Evolutionary conservation across 2,888 invertebrate species (phyloP), one percentile per base, ranked within the genome.

Genomic region (Ptilodon capucinus): DNA sequence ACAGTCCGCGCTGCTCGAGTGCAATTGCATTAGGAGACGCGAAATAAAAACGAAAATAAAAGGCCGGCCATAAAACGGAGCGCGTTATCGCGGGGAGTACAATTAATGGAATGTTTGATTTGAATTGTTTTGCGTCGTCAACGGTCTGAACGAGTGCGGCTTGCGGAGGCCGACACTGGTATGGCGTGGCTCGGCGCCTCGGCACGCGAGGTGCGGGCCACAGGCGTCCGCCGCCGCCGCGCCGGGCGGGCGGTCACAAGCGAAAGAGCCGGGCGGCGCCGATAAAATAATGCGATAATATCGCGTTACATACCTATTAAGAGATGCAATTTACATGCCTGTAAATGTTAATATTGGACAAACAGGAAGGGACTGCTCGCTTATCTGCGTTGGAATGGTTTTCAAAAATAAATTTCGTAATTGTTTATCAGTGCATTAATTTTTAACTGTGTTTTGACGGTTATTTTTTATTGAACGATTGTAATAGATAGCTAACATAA

Each of bases 1-100:
- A 81, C 70, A 68, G 79, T 75, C 77, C 78, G 81, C 76, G 79
- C 71, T 82, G 84, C 81, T 86, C 81, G 84, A 84, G 68, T 88
- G 87, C 86, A 88, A 88, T 89, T 86, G 87, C 84, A 88, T 88
- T 90, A 86, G 72, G 71, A 72, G 77, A 82, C 74, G 79, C 72
- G 82, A 84, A 82, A 86, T 88, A 86, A 86, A 86, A 87, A 81
- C 66, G 79, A 74, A 80, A 81, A 81, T 83, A 85, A 86, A 84
- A 79, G 78, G 72, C 70, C 68, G 63, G 86, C 70, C 80, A 85
- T 87, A 88, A 90, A 90, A 83, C 76, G 48, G 57, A 54, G 76
- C 76, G 76, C 79, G 83, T 84, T 86, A 88, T 86, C 84, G 85
- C 68, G 70, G 68, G 78, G 75, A 76, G 73, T 76, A 79, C 81